A percentile compares a stretch with the other conserved stretches of the same genome.
phyloP scores from a whole-genome alignment of 2,113 vertebrate genomes.

The Bubo blakistoni region DNA sequence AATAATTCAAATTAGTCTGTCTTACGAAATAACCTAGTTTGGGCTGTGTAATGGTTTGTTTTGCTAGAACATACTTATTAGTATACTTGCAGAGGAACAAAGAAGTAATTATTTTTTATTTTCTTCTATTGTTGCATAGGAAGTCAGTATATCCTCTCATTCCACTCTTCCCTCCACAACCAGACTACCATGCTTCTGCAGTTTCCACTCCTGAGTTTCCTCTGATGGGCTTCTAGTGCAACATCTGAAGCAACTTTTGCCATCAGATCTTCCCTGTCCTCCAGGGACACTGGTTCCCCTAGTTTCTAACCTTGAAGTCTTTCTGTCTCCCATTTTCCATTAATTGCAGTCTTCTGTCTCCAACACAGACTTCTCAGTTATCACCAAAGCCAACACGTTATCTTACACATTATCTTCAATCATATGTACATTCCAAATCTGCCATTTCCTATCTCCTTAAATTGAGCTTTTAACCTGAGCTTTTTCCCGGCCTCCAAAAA shows the following conservation, averaged over 20 bases:
- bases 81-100: neutral
- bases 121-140: neutral
- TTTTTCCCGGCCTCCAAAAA: neutral
- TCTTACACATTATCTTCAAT: neutral
- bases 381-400: neutral
- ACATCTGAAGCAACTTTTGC: neutral
- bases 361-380: neutral
- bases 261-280: neutral
- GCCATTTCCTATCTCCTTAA: neutral
- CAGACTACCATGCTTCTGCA: neutral
- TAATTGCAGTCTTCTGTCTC: neutral
- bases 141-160: neutral
- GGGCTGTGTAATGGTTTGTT: neutral
- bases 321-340: neutral
- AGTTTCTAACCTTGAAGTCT: neutral
- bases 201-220: neutral
- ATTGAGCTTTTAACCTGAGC: neutral
- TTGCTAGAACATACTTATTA: neutral
- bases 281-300: neutral
- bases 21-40: neutral
- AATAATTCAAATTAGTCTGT: neutral
- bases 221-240: neutral
- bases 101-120: neutral
- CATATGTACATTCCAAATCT: neutral
- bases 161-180: neutral